Percentiles rank a stretch among this genome's conserved stretches.
Evolutionary conservation across 2,888 invertebrate species (phyloP).

Genomic region (Labia minor): DNA sequence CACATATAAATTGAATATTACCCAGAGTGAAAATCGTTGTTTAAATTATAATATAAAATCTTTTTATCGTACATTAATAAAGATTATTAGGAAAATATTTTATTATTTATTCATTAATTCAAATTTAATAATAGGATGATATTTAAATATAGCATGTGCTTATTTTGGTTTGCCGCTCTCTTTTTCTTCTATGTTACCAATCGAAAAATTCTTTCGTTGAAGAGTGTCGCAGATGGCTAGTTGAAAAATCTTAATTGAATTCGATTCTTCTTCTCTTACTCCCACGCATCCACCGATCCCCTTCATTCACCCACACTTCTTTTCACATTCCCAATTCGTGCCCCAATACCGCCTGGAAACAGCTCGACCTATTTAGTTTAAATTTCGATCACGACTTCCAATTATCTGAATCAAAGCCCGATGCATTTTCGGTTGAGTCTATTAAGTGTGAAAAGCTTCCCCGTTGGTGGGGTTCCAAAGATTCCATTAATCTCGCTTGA

Average conservation of each 20-base stretch:
- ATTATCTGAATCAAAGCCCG: background rate
- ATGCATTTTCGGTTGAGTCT: background rate
- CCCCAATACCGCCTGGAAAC: background rate
- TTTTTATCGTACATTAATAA: background rate
- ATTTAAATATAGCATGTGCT: too few species aligned
- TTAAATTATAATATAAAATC: background rate
- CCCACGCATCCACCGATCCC: too few species aligned
- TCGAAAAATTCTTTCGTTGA: background rate
- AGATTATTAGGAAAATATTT: too few species aligned
- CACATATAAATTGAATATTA: background rate
- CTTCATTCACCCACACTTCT: too few species aligned
- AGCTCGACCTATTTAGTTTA: slow-evolving; percentile 1
- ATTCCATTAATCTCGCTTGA: too few species aligned
- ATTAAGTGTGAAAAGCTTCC: background rate
- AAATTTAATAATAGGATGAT: too few species aligned
- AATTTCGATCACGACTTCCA: slow-evolving; percentile 6
- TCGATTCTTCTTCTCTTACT: background rate
- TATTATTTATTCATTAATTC: too few species aligned
- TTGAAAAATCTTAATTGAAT: slow-evolving; percentile 2
- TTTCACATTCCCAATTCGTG: background rate
- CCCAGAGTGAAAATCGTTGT: background rate
- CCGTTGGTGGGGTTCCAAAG: too few species aligned
- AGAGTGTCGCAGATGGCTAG: background rate
- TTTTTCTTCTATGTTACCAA: too few species aligned
- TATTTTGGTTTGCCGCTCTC: too few species aligned